Percentiles rank a stretch among this genome's conserved stretches.
Evolutionary conservation across 2,888 invertebrate genomes (phyloP).

Genomic region (Palloptera scutellata): DNA sequence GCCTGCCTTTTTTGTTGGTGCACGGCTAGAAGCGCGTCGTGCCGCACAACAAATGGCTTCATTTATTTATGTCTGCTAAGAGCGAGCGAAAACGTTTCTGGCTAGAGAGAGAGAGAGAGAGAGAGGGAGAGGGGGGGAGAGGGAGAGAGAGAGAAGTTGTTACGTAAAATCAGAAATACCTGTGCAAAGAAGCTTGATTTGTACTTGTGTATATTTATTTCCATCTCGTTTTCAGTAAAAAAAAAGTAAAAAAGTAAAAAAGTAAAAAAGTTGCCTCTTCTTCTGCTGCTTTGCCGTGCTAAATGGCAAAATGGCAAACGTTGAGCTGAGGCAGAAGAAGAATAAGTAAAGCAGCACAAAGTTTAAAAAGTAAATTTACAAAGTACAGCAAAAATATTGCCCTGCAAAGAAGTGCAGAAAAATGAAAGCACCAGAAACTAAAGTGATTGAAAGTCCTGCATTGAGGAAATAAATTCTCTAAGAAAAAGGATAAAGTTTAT

Average conservation of each 20-base stretch:
- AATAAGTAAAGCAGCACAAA: not conserved
- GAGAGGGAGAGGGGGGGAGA: too few relatives aligned
- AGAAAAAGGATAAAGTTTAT: slow-evolving; percentile 30
- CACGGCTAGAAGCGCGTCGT: too few relatives aligned
- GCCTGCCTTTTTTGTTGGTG: too few relatives aligned
- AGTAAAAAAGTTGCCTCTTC: not conserved
- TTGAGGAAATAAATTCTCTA: slow-evolving; percentile 27
- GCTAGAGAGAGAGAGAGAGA: not conserved
- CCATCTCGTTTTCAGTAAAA: too few relatives aligned
- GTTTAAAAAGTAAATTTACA: not conserved
- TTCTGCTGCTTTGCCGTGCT: not conserved
- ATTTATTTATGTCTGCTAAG: slow-evolving; percentile 9
- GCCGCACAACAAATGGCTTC: slow-evolving; percentile 11
- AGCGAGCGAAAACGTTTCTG: not conserved
- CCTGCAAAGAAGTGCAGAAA: not conserved
- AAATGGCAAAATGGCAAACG: not conserved
- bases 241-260: too few relatives aligned
- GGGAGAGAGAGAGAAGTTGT: not conserved
- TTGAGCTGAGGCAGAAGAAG: not conserved
- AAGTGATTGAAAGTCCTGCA: slow-evolving; percentile 30
- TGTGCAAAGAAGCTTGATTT: slow-evolving; percentile 6
- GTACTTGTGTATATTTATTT: not conserved
- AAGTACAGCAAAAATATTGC: not conserved
- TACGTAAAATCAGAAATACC: slow-evolving; percentile 1
- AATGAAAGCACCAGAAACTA: not conserved